phyloP scores from a whole-genome alignment of 1,140 invertebrate genomes.

The Philopotamus ludificatus region DNA sequence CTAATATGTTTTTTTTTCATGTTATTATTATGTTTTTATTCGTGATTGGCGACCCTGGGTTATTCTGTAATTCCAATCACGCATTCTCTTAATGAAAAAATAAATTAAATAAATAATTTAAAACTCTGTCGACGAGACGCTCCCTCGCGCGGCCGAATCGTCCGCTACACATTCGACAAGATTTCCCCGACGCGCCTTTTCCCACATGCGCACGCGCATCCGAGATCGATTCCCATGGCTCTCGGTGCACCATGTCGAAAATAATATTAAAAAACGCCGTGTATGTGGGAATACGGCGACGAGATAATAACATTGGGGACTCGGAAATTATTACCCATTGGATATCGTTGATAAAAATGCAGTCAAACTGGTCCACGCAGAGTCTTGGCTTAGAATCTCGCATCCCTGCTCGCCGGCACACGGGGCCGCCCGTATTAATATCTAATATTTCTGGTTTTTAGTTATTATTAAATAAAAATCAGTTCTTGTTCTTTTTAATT shows the following conservation, averaged over 20 bases:
- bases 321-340: conserved; percentile 42
- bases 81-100: too few relatives aligned
- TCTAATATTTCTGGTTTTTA: conserved; percentile 41
- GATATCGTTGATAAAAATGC: conserved; percentile 42
- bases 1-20: too few relatives aligned
- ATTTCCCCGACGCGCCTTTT: too few relatives aligned
- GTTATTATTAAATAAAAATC: conserved; percentile 39
- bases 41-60: too few relatives aligned
- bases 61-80: too few relatives aligned
- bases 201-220: too few relatives aligned
- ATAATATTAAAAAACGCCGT: neutral
- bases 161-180: too few relatives aligned
- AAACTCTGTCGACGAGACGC: too few relatives aligned
- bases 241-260: neutral
- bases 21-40: too few relatives aligned
- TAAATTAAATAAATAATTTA: too few relatives aligned
- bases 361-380: conserved; percentile 39
- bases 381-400: neutral
- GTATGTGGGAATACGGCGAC: conserved; percentile 37
- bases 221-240: neutral
- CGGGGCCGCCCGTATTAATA: conserved; percentile 30
- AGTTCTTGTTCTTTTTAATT: conserved; percentile 42
- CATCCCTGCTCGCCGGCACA: neutral
- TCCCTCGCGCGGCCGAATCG: too few relatives aligned
- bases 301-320: conserved; percentile 41